Evolutionary conservation across 2,888 invertebrate species (phyloP).

Genomic region (Drosophila bunnanda): DNA sequence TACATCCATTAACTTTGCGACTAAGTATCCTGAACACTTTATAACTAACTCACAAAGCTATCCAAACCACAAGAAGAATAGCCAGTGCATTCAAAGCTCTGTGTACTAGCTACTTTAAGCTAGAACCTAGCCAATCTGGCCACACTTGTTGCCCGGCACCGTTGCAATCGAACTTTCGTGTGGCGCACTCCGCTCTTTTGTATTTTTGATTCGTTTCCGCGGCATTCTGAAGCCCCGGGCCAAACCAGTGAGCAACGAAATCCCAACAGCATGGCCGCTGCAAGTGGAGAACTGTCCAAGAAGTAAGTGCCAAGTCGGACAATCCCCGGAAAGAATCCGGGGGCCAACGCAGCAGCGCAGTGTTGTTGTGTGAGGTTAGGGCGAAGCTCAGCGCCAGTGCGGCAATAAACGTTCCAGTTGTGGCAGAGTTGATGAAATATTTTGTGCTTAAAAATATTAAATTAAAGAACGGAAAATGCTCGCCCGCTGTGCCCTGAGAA

Average conservation of each 20-base stretch:
- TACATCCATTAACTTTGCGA: neutral
- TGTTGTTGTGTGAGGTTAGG: conserved; percentile 34
- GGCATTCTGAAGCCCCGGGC: conserved; percentile 5
- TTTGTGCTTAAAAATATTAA: neutral
- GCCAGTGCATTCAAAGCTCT: neutral
- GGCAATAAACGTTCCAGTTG: conserved; percentile 15
- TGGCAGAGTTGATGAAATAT: conserved; percentile 16
- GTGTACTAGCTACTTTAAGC: neutral
- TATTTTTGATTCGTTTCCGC: conserved; percentile 33
- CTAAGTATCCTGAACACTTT: no score
- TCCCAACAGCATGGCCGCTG: conserved; percentile 70
- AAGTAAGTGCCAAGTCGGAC: conserved; percentile 76
- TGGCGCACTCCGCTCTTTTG: conserved; percentile 43
- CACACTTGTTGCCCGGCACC: conserved; percentile 9
- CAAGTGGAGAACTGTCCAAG: conserved; percentile 82
- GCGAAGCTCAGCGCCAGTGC: conserved; percentile 11
- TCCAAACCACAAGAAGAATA: no score
- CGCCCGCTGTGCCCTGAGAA: conserved; percentile 38
- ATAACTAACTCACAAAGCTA: neutral
- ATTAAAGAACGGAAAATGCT: conserved; percentile 15
- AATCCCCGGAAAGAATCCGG: neutral
- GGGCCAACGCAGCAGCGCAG: conserved; percentile 21
- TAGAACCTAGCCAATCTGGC: neutral
- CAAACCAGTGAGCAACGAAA: conserved; percentile 13
- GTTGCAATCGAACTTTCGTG: conserved; percentile 25